Evolutionary conservation across 2,797 vertebrate genomes (phyloP).

Genomic region (Rhinoraja longicauda): DNA sequence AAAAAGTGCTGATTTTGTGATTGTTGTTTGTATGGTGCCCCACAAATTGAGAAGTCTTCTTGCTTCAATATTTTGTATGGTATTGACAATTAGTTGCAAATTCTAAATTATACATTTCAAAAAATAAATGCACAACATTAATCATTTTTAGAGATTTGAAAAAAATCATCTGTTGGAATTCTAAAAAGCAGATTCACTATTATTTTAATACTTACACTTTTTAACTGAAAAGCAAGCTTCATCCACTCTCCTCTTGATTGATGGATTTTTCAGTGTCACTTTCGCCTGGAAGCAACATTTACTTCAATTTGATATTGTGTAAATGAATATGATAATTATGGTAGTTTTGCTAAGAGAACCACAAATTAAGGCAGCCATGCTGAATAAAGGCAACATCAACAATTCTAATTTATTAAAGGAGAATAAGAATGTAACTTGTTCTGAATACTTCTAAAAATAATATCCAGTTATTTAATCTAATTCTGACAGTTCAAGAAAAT

Average conservation of each 20-base stretch:
- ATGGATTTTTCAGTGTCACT: slow-evolving; percentile 80
- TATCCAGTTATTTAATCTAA: neutral
- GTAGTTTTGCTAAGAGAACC: neutral
- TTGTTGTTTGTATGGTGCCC: neutral
- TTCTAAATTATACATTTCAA: neutral
- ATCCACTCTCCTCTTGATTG: slow-evolving; percentile 76
- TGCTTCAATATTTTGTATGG: neutral
- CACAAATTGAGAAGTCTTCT: neutral
- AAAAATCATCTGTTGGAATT: neutral
- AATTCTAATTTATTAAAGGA: neutral
- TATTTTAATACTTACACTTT: slow-evolving; percentile 63
- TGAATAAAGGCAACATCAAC: neutral
- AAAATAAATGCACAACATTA: no score
- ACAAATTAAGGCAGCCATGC: neutral
- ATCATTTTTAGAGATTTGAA: neutral
- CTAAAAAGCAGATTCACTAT: neutral
- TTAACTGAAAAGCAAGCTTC: slow-evolving; percentile 65
- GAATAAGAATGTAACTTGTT: neutral
- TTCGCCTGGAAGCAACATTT: slow-evolving; percentile 69
- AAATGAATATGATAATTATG: neutral
- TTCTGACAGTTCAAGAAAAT: neutral
- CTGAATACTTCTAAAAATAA: no score
- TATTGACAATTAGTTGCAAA: neutral
- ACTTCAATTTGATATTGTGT: slow-evolving; percentile 32
- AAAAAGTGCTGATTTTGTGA: neutral